These are phyloP conservation scores for Periplaneta americana DNA, from an alignment of 1,140 invertebrate species.

Conservation along the genomic window DNA sequence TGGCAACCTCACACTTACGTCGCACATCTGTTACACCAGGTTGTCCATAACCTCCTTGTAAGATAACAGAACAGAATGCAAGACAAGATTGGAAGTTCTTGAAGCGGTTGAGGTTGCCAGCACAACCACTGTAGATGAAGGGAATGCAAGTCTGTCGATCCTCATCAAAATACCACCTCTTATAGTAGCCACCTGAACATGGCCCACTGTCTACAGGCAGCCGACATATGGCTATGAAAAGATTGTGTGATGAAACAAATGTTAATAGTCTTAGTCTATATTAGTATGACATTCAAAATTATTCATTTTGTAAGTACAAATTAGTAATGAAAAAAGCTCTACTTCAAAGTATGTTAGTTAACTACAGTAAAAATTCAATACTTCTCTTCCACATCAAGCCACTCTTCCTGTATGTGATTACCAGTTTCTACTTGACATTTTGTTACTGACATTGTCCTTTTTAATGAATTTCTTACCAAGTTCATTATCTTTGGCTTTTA, in stretches of 20 bases:
- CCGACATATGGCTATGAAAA: constrained; percentile 51
- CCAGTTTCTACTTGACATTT: too few species aligned
- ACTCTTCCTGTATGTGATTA: too few species aligned
- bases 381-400: too few species aligned
- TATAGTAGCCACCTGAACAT: constrained; percentile 54
- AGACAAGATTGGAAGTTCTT: constrained; percentile 62
- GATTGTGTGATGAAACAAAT: not conserved
- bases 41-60: constrained; percentile 21
- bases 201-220: constrained; percentile 62
- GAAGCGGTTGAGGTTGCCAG: constrained; percentile 77
- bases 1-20: constrained; percentile 2
- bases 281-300: not conserved
- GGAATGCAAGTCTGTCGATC: constrained; percentile 61
- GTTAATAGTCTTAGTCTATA: not conserved
- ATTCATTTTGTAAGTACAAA: not conserved
- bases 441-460: too few species aligned
- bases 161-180: constrained; percentile 78
- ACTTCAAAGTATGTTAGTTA: too few species aligned
- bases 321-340: not conserved
- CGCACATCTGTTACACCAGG: not conserved
- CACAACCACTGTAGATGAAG: constrained; percentile 75
- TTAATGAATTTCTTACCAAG: too few species aligned
- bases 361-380: too few species aligned
- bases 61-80: constrained; percentile 47
- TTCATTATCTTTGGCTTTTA: too few species aligned